Evolutionary conservation across 2,113 vertebrate genomes (phyloP).

Genomic region (Gymnorhina tibicen): DNA sequence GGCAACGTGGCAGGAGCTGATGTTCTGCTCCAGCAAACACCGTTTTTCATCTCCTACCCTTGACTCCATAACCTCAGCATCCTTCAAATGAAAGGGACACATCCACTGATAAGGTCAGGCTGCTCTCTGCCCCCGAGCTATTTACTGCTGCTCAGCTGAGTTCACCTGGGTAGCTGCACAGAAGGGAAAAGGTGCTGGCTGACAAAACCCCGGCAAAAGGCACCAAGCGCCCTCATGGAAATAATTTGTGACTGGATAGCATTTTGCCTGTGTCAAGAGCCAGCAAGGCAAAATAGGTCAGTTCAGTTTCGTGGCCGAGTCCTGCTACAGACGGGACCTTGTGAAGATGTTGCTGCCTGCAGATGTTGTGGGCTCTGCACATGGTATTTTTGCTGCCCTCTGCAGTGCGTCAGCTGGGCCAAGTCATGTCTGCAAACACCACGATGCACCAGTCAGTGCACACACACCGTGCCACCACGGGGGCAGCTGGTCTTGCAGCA

Average conservation of each 20-base stretch:
- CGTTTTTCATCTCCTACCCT: not conserved
- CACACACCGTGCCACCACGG: fast-evolving
- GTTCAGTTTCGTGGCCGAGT: not conserved
- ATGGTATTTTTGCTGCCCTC: not conserved
- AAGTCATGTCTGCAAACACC: fast-evolving
- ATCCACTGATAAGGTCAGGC: not conserved
- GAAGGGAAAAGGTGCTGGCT: not conserved
- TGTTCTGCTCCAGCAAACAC: not conserved
- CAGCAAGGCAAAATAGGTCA: not conserved
- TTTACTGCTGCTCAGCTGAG: not conserved
- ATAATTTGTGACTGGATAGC: not conserved
- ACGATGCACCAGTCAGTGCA: fast-evolving
- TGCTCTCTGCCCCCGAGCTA: not conserved
- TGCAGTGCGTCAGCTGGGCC: fast-evolving
- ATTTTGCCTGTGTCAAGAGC: not conserved
- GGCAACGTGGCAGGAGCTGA: fast-evolving
- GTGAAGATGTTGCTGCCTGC: not conserved
- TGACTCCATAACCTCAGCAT: not conserved
- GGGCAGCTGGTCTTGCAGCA: not conserved
- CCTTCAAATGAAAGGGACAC: not conserved
- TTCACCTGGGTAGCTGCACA: not conserved
- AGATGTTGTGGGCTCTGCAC: not conserved
- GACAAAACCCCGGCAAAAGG: not conserved
- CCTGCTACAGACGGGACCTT: not conserved
- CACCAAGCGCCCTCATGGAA: not conserved